Percentiles rank a stretch among this genome's conserved stretches.
Conservation (phyloP, 2,113 vertebrate species). For the Sapayoa aenigma region DNA sequence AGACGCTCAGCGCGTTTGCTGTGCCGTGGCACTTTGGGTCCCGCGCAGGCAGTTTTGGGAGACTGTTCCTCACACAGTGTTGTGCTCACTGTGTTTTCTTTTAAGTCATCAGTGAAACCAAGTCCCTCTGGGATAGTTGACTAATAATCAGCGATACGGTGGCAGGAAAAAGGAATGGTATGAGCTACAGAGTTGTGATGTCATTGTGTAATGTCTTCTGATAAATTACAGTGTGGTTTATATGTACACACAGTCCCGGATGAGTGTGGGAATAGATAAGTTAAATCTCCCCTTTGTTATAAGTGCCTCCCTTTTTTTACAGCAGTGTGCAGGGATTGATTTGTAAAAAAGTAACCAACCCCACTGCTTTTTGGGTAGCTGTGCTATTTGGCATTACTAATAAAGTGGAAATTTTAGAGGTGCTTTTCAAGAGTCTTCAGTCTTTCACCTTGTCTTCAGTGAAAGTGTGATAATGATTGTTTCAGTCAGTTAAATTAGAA, state of each 20-base stretch:
- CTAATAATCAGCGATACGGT: fast-evolving
- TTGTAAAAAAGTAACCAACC: neutral
- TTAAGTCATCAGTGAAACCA: neutral
- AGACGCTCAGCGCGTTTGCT: fast-evolving
- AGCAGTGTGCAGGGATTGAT: neutral
- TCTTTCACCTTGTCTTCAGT: neutral
- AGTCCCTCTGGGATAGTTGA: neutral
- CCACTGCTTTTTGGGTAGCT: neutral
- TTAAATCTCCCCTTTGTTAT: neutral
- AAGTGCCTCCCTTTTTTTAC: neutral
- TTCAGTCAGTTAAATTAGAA: neutral
- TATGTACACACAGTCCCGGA: neutral
- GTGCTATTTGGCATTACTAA: neutral
- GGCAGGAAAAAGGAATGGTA: neutral
- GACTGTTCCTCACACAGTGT: neutral
- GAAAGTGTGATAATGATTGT: neutral
- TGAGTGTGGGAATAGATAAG: neutral
- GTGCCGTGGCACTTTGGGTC: neutral
- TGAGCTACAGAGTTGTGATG: neutral
- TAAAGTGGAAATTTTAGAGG: neutral
- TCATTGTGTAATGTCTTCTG: neutral
- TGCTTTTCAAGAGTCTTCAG: neutral
- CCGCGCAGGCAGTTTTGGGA: fast-evolving
- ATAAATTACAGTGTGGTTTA: neutral
- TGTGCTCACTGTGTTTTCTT: neutral